Conservation (phyloP, 2,113 vertebrate genomes). For the Terrapene triunguis region DNA sequence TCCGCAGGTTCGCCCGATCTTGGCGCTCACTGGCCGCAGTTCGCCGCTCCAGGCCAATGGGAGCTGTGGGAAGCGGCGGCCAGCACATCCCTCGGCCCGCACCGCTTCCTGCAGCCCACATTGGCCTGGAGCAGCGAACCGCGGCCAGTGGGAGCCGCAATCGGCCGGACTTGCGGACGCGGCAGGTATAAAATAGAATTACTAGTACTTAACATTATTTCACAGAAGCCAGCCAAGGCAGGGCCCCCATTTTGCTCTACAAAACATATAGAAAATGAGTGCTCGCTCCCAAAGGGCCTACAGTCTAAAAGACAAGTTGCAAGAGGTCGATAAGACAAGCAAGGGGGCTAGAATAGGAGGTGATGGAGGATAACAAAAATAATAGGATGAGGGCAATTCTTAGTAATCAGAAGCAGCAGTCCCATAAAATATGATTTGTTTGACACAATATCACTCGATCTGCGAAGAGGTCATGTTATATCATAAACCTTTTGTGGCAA, state of each 20-base stretch:
- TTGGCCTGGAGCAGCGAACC: too few species aligned
- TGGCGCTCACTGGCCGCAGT: too few species aligned
- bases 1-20: too few species aligned
- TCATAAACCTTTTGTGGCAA: neutral
- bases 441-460: neutral
- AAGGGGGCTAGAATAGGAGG: neutral
- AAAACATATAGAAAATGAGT: neutral
- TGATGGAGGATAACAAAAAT: neutral
- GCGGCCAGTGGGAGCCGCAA: too few species aligned
- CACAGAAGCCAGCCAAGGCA: neutral
- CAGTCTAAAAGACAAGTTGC: neutral
- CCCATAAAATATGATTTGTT: neutral
- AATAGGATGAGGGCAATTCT: neutral
- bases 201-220: neutral
- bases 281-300: neutral
- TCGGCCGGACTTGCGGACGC: too few species aligned
- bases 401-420: neutral
- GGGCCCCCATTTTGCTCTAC: neutral
- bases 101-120: too few species aligned
- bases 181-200: neutral
- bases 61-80: too few species aligned
- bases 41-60: too few species aligned
- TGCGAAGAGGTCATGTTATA: neutral
- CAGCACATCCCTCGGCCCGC: too few species aligned
- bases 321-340: neutral